phyloP scores from a whole-genome alignment of 92 coral and sea anemone genomes.

The Parazoanthus swiftii region DNA sequence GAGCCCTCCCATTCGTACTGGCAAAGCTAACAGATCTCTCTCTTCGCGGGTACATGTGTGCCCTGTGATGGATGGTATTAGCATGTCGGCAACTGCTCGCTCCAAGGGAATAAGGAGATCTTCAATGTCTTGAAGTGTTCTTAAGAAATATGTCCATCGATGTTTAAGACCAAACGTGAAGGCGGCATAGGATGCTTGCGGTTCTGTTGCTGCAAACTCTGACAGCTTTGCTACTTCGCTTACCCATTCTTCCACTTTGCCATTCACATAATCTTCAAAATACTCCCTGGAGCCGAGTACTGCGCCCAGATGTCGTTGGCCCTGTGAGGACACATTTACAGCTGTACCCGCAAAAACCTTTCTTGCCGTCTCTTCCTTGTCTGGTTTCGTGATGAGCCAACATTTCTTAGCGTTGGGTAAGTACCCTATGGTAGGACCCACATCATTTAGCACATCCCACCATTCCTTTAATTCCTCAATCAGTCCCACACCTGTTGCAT shows the following conservation, averaged over 20 bases:
- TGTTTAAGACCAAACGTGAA: constrained; percentile 50
- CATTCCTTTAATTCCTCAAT: constrained; percentile 45
- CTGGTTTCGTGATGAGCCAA: constrained; percentile 56
- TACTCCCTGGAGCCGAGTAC: constrained; percentile 51
- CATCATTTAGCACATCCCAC: constrained; percentile 52
- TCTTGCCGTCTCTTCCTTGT: constrained; percentile 46
- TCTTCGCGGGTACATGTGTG: constrained; percentile 43
- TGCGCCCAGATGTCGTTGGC: constrained; percentile 68
- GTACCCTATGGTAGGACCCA: constrained; percentile 1
- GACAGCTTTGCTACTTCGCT: constrained; percentile 48
- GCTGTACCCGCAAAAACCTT: constrained; percentile 49
- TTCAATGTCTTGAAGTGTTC: constrained; percentile 62
- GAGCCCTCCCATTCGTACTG: constrained; percentile 57
- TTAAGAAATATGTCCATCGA: constrained; percentile 51
- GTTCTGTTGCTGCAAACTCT: constrained; percentile 51
- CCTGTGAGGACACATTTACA: constrained; percentile 53
- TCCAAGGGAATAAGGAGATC: constrained; percentile 54
- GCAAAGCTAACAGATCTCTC: constrained; percentile 49
- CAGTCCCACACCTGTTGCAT: constrained; percentile 29
- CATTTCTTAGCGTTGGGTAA: constrained; percentile 57
- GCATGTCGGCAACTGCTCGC: constrained; percentile 48
- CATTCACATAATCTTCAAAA: constrained; percentile 54
- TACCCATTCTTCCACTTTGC: constrained; percentile 48
- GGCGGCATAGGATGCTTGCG: constrained; percentile 57
- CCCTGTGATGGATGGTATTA: constrained; percentile 53